Evolutionary conservation across 2,113 vertebrate species (phyloP), one percentile per base, ranked within the genome.

Genomic region (Corydoras maculifer): DNA sequence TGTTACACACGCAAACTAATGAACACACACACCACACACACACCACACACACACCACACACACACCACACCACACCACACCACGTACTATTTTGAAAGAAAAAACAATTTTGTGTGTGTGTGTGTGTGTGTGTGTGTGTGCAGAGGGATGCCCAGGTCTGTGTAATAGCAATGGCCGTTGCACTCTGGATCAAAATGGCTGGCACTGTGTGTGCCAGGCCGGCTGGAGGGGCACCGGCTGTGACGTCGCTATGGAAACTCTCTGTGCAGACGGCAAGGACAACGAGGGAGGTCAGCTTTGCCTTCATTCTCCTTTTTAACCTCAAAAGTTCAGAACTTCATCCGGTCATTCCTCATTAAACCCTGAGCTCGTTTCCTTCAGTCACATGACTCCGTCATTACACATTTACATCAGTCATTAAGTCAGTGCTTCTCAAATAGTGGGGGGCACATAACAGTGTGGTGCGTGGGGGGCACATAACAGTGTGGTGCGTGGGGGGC

Each of bases 141-240:
- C 91, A 99, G 97, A 99, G 87, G 97, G 97, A 57, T 99, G 97
- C 73, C 97, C 97, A 0, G 97, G 97, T n/a, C 89, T 99, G 72
- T 99, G 97, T 85, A 99, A 99, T 88, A 98, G 94, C 89, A 99
- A 99, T 0, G 97, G 97, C 55, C 91, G 96, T 65, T 99, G 97
- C 75, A 96, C 96, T 0, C 87, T 99, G 87, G 97, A 99, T 86
- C 92, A 95, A 65, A 99, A 94, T 0, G 95, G 94, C 74, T 99
- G 97, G 97, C 96, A 97, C 74, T 99, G 97, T 57, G 93, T 99
- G 76, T 99, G 97, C 86, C 97, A 99, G 82, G 91, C 95, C 0
- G 97, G 97, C 25, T 99, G 97, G 96, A 90, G 97, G 78, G 97
- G 97, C 75, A 92, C 93, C 0, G 97, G 97, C 8, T 99, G 97